phyloP scores from a whole-genome alignment of 1,140 invertebrate genomes.

The Tribolium castaneum region DNA sequence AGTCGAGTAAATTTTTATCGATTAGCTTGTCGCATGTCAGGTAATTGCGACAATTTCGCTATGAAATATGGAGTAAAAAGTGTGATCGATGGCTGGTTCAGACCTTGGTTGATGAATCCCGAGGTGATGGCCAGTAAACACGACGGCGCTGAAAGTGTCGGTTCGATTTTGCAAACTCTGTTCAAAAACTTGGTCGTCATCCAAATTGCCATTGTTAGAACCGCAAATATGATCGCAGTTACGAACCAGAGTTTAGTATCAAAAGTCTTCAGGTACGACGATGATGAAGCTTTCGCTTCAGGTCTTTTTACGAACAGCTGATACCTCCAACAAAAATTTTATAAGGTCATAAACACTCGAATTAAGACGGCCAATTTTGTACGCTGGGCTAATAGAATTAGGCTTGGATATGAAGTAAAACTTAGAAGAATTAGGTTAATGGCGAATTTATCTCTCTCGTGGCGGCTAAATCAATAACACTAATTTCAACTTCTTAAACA shows the following conservation, averaged over 20 bases:
- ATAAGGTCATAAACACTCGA: background rate
- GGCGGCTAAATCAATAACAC: slow-evolving; percentile 13
- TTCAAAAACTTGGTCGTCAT: slow-evolving; percentile 47
- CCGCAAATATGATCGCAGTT: slow-evolving; percentile 44
- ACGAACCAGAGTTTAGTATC: slow-evolving; percentile 50
- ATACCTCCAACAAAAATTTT: slow-evolving; percentile 51
- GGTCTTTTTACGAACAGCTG: slow-evolving; percentile 56
- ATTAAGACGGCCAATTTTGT: background rate
- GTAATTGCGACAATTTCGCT: background rate
- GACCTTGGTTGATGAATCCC: slow-evolving; percentile 59
- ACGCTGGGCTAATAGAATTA: slow-evolving; percentile 10
- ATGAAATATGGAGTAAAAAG: background rate
- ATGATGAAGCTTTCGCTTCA: slow-evolving; percentile 45
- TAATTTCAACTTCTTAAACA: background rate
- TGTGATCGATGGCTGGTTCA: background rate
- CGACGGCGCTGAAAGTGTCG: slow-evolving; percentile 50
- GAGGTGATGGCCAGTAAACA: slow-evolving; percentile 55
- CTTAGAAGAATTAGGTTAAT: slow-evolving; percentile 26
- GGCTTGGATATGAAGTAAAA: background rate
- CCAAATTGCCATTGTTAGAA: slow-evolving; percentile 52
- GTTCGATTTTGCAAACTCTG: slow-evolving; percentile 42
- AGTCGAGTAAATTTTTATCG: background rate
- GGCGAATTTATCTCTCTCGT: slow-evolving; percentile 14
- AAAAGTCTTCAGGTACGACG: slow-evolving; percentile 53
- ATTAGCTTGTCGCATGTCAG: background rate